phyloP scores from a whole-genome alignment of 1,140 invertebrate species.

The Formica selysi region DNA sequence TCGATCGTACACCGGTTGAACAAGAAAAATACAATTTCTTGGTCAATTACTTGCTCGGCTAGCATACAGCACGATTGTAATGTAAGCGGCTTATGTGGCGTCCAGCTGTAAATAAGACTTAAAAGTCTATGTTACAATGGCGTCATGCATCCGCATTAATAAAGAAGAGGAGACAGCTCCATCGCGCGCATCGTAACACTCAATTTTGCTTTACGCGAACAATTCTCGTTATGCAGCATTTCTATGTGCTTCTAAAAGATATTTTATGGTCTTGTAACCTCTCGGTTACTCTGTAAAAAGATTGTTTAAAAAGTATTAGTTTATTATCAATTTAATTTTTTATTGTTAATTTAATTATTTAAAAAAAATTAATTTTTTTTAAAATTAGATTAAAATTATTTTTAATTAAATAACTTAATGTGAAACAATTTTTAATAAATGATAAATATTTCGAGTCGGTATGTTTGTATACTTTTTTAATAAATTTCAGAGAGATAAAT shows the following conservation, averaged over 20 bases:
- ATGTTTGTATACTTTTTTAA: too few species aligned
- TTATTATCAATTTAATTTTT: too few species aligned
- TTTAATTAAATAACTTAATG: too few species aligned
- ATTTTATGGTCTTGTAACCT: too few species aligned
- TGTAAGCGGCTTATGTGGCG: conserved; percentile 42
- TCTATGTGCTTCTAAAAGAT: not conserved
- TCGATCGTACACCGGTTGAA: conserved; percentile 3
- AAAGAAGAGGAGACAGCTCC: conserved; percentile 16
- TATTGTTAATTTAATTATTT: too few species aligned
- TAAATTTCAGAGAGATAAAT: not conserved
- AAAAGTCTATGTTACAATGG: conserved; percentile 28
- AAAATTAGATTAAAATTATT: too few species aligned
- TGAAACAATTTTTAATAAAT: too few species aligned
- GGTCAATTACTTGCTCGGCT: conserved; percentile 4
- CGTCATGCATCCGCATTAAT: conserved; percentile 51
- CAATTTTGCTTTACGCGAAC: not conserved
- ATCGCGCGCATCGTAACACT: not conserved
- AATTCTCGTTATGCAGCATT: conserved; percentile 2
- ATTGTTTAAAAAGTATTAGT: too few species aligned
- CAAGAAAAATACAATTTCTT: conserved; percentile 39
- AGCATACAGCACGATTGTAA: conserved; percentile 36
- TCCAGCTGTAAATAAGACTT: conserved; percentile 52
- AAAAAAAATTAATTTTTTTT: too few species aligned
- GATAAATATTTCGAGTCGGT: too few species aligned
- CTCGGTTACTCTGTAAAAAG: too few species aligned